Evolutionary conservation across 2,888 invertebrate genomes (phyloP), one percentile per base, ranked within the genome.

Genomic region (Volucella inflata): DNA sequence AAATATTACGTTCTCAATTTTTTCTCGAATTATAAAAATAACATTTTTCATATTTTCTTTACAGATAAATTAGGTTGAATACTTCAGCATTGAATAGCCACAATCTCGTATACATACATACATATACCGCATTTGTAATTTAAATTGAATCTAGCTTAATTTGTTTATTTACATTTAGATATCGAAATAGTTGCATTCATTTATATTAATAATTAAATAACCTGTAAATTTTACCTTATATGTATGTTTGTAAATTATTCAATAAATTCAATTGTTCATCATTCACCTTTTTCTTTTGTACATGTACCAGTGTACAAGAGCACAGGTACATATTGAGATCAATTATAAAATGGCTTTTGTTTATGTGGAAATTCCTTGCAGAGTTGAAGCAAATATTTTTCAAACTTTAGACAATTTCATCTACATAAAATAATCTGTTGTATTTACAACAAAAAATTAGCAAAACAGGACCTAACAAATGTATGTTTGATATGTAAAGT

Each of bases 1-100:
- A 93, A 95, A 88, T 9, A 65, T 40, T 40, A 4, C 0, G 46
- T 12, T 38, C 16, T 17, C 21, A n/a, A n/a, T 42, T 14, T 16
- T 16, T 10, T 36, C 2, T 2, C 3, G 36, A 55, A 21, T 21
- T 14, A 14, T 8, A 16, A 38, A 14, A 42, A 44, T n/a, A 16
- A 21, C 0, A 38, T 9, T 11, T 42, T 12, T 51, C 1, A 12
- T 4, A 21, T 42, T 48, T 9, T 60, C 42, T 38, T 8, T 30
- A 40, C 46, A 84, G 84, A 80, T 84, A 71, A 84, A 84, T 55
- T 85, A 80, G 75, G 42, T 48, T 50, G 17, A 38, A 57, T 79
- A 80, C 65, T 68, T 59, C 75, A 48, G 74, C 75, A 57, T 62
- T 68, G 81, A 40, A 80, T 51, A 71, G 60, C 59, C 67, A 71